Percentiles rank a stretch among this genome's conserved stretches.
Conservation (phyloP, 2,797 vertebrate species). For the Natrix natrix region DNA sequence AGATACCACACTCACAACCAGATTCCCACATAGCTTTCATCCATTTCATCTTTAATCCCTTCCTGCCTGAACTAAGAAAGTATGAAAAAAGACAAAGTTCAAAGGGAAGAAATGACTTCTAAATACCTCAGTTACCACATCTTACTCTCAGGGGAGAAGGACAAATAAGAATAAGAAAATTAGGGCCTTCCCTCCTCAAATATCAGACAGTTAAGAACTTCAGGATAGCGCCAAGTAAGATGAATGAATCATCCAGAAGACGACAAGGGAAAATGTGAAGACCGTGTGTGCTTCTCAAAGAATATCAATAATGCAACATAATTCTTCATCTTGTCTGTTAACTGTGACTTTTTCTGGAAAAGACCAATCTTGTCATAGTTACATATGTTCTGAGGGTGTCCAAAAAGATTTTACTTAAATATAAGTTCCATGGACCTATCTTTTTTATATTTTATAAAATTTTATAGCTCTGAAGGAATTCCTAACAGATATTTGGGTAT, state of each 20-base stretch:
- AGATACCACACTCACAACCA: not conserved
- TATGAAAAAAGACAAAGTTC: not conserved
- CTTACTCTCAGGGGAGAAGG: slow-evolving; percentile 44
- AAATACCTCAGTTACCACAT: slow-evolving; percentile 29
- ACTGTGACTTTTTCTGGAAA: not conserved
- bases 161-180: slow-evolving; percentile 45
- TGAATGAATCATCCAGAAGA: not conserved
- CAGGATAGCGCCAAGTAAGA: not conserved
- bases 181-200: slow-evolving; percentile 59
- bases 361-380: not conserved
- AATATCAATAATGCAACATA: not conserved
- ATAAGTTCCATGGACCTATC: not conserved
- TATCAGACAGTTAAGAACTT: slow-evolving; percentile 7
- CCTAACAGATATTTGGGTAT: not conserved
- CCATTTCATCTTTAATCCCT: not conserved
- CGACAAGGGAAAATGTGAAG: not conserved
- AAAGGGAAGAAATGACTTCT: not conserved
- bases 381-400: not conserved
- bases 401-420: not conserved
- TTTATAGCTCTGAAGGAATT: not conserved
- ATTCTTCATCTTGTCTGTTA: not conserved
- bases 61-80: not conserved
- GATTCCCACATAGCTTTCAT: not conserved
- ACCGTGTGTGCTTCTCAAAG: not conserved
- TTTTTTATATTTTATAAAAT: too few relatives aligned